Evolutionary conservation across 2,797 vertebrate species (phyloP), one percentile per base, ranked within the genome.

Genomic region (Hydrolagus colliei): DNA sequence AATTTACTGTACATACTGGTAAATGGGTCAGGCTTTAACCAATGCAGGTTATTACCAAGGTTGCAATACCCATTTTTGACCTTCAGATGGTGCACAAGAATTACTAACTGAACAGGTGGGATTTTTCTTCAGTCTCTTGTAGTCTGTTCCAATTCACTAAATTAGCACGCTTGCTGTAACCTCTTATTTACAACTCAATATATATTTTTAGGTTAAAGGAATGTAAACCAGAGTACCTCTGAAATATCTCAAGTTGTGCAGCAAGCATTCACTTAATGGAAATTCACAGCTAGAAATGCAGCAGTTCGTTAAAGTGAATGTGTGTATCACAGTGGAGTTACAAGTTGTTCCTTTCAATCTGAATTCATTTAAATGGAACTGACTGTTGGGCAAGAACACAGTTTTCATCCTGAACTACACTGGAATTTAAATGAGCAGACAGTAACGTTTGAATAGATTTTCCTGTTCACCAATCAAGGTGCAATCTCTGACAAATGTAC

Each of bases 61-160:
- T 52, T 84, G 63, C 9, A 84, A 16, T 84, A 71, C 14, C 79
- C 20, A 0, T 11, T 27, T 11, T 71, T 84, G 14, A n/a, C 79
- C 79, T 84, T n/a, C 63, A 68, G 63, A 18, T 84, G 79, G 65
- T 18, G 32, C 65, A 68, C 65, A 68, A 84, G 41, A 41, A 14
- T 35, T 67, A 13, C 8, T 63, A 78, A 78, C 59, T 16, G 68
- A 11, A 16, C 78, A 35, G 62, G 35, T 3, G 18, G 12, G 20
- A 16, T 14, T 8, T 7, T 35, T 62, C 78, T 82, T 67, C 27
- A 32, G 63, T 27, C 13, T 82, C n/a, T 52, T 52, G 41, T 6
- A 52, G 41, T 52, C 41, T 52, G 41, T 52, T 52, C 41, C 41
- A 52, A 52, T 52, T 52, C 41, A 52, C 41, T 52, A 6, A 52